phyloP scores from a whole-genome alignment of 2,888 invertebrate genomes.

The Suillia variegata region DNA sequence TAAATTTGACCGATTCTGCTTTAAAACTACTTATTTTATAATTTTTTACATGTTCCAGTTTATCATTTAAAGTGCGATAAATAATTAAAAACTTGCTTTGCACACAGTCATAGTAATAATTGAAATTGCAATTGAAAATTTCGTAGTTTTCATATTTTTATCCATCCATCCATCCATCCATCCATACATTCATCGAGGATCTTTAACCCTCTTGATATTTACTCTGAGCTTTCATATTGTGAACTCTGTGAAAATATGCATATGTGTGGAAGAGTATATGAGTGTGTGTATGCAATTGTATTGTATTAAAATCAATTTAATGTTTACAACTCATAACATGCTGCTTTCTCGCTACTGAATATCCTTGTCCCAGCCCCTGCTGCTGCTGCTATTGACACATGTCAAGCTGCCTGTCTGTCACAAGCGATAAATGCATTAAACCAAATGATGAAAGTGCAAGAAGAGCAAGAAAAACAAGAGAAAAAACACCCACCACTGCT shows the following conservation, averaged over 20 bases:
- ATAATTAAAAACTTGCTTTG: no score
- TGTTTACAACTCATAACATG: background rate
- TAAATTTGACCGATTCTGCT: no score
- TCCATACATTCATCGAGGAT: no score
- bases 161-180: no score
- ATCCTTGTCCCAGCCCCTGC: no score
- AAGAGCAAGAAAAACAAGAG: background rate
- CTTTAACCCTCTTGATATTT: background rate
- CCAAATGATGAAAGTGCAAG: background rate
- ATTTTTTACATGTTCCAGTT: no score
- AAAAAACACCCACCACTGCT: no score
- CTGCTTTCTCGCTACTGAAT: no score
- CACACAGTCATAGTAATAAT: no score
- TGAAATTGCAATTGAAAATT: background rate
- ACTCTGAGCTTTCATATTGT: slow-evolving; percentile 4
- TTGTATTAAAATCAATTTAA: background rate
- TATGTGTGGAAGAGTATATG: background rate
- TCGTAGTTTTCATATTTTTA: no score
- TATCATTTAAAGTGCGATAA: no score
- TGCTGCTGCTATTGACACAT: background rate
- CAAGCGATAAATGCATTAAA: background rate
- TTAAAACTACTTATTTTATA: no score
- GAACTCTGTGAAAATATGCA: background rate
- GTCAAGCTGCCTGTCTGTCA: background rate
- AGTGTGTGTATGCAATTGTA: background rate